These are phyloP conservation scores for Parasteatoda tepidariorum DNA, from an alignment of 1,140 invertebrate genomes.

Conservation along the genomic window DNA sequence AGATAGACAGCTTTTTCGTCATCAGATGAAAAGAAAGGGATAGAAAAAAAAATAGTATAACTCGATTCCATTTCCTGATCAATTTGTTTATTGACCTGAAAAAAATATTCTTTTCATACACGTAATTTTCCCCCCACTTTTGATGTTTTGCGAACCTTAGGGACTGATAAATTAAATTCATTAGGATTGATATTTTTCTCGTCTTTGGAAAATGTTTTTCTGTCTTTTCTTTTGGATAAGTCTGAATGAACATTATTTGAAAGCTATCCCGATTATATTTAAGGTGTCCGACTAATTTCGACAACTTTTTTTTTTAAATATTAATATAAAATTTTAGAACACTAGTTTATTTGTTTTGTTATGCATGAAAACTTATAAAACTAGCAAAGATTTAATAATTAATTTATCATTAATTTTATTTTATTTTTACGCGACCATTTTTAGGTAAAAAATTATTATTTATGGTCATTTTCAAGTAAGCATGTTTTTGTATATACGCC, in stretches of 20 bases:
- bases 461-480: no score
- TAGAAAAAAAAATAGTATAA: background rate
- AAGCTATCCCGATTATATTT: background rate
- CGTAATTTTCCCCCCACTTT: background rate
- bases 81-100: constrained; percentile 46
- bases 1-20: constrained; percentile 5
- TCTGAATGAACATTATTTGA: constrained; percentile 20
- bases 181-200: constrained; percentile 11
- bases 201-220: background rate
- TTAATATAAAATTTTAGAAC: no score
- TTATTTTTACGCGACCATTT: no score
- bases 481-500: no score
- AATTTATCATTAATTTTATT: no score
- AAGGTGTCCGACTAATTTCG: background rate
- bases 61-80: constrained; percentile 38
- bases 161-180: constrained; percentile 48
- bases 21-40: background rate
- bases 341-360: no score
- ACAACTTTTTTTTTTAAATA: background rate
- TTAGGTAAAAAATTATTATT: no score
- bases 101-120: constrained; percentile 18
- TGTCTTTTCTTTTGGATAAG: background rate
- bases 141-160: background rate
- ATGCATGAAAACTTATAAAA: no score
- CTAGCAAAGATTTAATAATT: no score